Percentiles rank a stretch among this genome's conserved stretches.
Conservation (phyloP, 2,113 vertebrate genomes). For the Ursus arctos region DNA sequence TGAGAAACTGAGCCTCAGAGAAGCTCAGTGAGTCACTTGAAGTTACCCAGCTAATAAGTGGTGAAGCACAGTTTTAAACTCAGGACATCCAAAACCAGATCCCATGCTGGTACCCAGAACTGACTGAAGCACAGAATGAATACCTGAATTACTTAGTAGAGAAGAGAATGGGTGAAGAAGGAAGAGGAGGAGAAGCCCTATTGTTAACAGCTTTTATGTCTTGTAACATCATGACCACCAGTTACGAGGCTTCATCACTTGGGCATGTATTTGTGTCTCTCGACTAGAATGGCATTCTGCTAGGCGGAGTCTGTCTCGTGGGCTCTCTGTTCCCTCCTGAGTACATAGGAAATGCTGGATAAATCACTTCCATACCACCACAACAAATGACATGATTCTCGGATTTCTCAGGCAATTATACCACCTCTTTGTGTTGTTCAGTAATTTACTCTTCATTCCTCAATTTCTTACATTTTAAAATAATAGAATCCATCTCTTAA, state of each 20-base stretch:
- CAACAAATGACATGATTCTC: neutral
- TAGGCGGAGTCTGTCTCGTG: neutral
- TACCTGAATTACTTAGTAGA: neutral
- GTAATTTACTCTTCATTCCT: constrained; percentile 16
- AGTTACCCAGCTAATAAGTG: neutral
- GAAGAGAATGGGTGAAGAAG: neutral
- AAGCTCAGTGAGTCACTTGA: neutral
- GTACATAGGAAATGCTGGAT: neutral
- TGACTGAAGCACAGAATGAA: neutral
- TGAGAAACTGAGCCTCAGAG: neutral
- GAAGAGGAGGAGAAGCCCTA: neutral
- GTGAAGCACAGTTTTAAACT: neutral
- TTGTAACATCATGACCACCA: neutral
- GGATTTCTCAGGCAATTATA: neutral
- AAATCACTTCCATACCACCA: neutral
- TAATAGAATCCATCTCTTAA: neutral
- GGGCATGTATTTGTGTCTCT: neutral
- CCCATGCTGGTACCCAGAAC: neutral
- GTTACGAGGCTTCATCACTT: neutral
- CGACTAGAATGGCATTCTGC: neutral
- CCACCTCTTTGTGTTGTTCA: neutral
- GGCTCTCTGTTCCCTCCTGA: neutral
- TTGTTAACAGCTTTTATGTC: neutral
- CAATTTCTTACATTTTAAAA: constrained; percentile 18
- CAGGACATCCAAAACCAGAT: neutral